Base-by-base conservation (phyloP, 1,140 invertebrate genomes). In the Heliconius nattereri region DNA sequence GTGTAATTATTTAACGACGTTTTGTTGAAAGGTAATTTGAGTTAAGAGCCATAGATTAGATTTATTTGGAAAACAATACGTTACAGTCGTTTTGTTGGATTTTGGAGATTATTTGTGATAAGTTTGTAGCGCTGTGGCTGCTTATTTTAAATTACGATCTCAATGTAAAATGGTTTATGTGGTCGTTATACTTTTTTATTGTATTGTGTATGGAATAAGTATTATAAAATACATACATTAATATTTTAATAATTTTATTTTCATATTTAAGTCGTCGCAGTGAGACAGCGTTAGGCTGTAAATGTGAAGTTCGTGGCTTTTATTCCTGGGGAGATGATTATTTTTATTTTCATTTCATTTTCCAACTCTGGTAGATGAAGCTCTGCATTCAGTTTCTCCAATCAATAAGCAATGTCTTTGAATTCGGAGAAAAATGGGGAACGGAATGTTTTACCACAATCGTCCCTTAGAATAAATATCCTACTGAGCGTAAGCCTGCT, bases 1-100 rank as follows among this genome's bases (percentile, higher is more conserved):
- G 80, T 84, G 85, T 92, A 92, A 92, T 92, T 91, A 92, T 89
- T 85, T 85, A 86, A 83, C 81, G 84, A 87, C 81, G 85, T 89
- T 91, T 88, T 92, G 91, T 92, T 92, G 91, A 92, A 89, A 90
- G 87, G 84, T 89, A 89, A 90, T 92, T 91, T 89, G 85, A 87
- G 88, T 89, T 89, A 88, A 89, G 86, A 85, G 80, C 70, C 60
- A 80, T 83, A 77, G 79, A 54, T 83, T 79, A 85, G 84, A 90
- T 90, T 91, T 91, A 90, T 91, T 89, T 81, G 77, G 76, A 82
- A 85, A 87, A 90, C 83, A 87, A 84, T 88, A 72, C 9, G 35
- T 72, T 72, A 72, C 29, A 66, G 60, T 66, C 60, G 7, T 72
- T 72, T 37, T 71, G 2, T 19, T 35, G 20, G 71, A 32, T 71